Base-by-base conservation (phyloP, 2,888 invertebrate species). In the Lamellibrachia columna region DNA sequence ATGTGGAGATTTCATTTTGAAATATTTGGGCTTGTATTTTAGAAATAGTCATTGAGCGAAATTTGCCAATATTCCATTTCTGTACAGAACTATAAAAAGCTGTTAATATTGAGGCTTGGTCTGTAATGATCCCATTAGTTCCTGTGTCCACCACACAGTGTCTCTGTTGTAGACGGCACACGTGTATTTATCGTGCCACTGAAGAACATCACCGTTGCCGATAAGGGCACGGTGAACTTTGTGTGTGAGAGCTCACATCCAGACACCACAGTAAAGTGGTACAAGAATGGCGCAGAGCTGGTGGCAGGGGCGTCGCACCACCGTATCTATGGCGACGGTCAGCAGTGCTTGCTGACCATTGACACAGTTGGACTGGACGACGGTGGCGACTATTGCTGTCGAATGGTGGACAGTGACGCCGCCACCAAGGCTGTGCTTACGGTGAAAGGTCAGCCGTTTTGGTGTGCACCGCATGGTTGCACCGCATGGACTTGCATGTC, bases 131-230 rank as follows among this genome's bases (percentile, higher is more conserved):
- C 75, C 4, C 75, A 22, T 22, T 75, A 75, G 75, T 75, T 75
- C 75, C 75, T 22, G 75, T 75, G 75, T 75, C 75, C 75, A 75
- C 75, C 75, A 22, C 75, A 11, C n/a, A 4, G 22, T 75, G 75
- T 75, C 75, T 75, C 75, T 75, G 75, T 75, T 75, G 75, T 75
- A 75, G 75, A 75, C 75, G 75, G 75, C 22, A 75, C 75, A n/a
- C 75, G 22, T 4, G 22, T 75, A 15, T 75, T 75, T 75, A n/a
- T 75, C 22, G 22, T 75, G 75, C 75, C 75, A 1, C 75, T 75
- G 4, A 75, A 75, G 75, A 75, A 75, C 22, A 75, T 75, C 75
- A 75, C 75, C n/a, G 75, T 75, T 6, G 75, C 75, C 75, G 75
- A 75, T 75, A 75, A 22, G 22, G 75, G 75, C 22, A 22, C 75